These are phyloP conservation scores for Frieseomelitta varia DNA, from an alignment of 1,140 invertebrate genomes.

Conservation along the genomic window DNA sequence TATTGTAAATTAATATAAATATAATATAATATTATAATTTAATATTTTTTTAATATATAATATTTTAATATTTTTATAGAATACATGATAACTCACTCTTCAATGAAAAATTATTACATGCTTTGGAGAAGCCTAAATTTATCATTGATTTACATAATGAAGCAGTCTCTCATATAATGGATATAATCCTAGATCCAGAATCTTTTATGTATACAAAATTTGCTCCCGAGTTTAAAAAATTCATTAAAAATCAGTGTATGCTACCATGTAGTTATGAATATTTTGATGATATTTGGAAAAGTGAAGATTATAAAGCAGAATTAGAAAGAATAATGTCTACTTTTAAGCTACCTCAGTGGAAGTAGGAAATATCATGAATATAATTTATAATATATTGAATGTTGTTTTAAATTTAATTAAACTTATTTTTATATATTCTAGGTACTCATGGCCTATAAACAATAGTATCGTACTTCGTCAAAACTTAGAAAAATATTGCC, in stretches of 20 bases:
- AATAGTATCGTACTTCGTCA: slow-evolving; percentile 65
- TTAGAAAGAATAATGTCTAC: slow-evolving; percentile 68
- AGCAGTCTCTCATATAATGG: slow-evolving; percentile 84
- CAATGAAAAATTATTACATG: slow-evolving; percentile 79
- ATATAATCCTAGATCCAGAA: slow-evolving; percentile 84
- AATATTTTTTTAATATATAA: no score
- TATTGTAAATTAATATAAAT: neutral
- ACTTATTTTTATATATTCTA: slow-evolving; percentile 60
- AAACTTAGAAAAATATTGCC: slow-evolving; percentile 69
- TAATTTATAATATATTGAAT: neutral
- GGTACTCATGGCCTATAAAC: slow-evolving; percentile 74
- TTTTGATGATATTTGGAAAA: slow-evolving; percentile 83
- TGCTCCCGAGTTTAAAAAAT: slow-evolving; percentile 81
- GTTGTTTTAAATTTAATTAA: slow-evolving; percentile 25
- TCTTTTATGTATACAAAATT: slow-evolving; percentile 79
- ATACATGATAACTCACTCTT: slow-evolving; percentile 79
- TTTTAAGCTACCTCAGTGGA: slow-evolving; percentile 76
- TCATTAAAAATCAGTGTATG: slow-evolving; percentile 72
- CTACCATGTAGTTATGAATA: slow-evolving; percentile 83
- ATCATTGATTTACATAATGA: slow-evolving; percentile 86
- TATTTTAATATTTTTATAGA: slow-evolving; percentile 62
- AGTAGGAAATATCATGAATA: slow-evolving; percentile 63
- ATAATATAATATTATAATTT: no score
- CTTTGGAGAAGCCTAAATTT: slow-evolving; percentile 83
- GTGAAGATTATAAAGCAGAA: slow-evolving; percentile 67